Percentiles rank a stretch among this genome's conserved stretches.
These are phyloP conservation scores for Geothlypis trichas DNA, from an alignment of 2,113 vertebrate genomes.

Conservation along the genomic window DNA sequence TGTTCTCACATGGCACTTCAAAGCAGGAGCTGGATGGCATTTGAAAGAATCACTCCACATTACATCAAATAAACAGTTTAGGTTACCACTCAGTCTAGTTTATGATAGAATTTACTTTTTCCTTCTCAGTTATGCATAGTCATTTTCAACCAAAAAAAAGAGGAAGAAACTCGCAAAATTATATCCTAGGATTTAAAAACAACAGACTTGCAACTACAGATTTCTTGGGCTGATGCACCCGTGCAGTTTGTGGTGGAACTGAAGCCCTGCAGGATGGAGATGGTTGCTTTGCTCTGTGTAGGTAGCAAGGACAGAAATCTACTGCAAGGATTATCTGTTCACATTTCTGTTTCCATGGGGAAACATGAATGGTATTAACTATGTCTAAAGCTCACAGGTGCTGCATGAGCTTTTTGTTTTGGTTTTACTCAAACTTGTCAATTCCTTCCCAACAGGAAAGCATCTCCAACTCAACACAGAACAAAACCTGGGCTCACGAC, in stretches of 20 bases:
- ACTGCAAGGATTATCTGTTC: background rate
- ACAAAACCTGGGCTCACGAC: conserved; percentile 51
- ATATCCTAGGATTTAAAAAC: background rate
- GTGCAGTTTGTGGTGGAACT: background rate
- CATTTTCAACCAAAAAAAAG: background rate
- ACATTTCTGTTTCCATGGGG: background rate
- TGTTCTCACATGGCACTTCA: background rate
- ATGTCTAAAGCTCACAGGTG: background rate
- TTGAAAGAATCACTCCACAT: background rate
- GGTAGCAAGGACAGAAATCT: background rate
- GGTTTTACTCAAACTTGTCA: conserved; percentile 49
- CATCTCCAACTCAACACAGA: conserved; percentile 50
- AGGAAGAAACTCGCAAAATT: background rate
- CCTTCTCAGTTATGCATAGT: background rate
- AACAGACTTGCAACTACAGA: background rate
- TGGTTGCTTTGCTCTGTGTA: background rate
- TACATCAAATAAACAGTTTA: background rate
- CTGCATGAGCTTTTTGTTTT: background rate
- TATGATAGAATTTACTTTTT: background rate
- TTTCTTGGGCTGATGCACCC: background rate
- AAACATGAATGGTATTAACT: background rate
- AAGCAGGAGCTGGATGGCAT: background rate
- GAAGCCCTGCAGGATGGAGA: background rate
- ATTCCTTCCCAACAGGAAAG: conserved; percentile 62
- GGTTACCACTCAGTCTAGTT: background rate